phyloP scores from a whole-genome alignment of 2,113 vertebrate species.

The Callorhinus ursinus region DNA sequence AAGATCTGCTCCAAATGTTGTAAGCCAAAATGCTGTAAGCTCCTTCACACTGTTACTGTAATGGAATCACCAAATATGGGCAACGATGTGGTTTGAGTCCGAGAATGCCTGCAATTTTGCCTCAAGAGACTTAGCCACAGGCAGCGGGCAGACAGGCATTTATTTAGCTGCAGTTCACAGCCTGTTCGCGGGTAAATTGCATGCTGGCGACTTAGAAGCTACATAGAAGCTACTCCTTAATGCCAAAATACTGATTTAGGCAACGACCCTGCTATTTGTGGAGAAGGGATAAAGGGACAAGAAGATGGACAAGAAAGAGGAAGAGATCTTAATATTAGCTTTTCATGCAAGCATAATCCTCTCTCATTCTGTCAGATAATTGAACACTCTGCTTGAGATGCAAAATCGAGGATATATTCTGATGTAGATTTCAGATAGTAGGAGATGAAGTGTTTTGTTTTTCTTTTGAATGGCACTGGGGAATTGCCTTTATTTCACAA shows the following conservation, averaged over 20 bases:
- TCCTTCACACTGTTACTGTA: neutral
- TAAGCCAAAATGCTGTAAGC: neutral
- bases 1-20: neutral
- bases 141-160: neutral
- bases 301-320: neutral
- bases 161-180: neutral
- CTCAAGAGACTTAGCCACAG: neutral
- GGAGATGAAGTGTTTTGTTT: constrained; percentile 14
- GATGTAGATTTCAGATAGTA: constrained; percentile 26
- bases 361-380: neutral
- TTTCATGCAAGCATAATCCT: neutral
- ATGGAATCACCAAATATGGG: fast-evolving
- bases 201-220: neutral
- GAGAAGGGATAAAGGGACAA: neutral
- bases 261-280: neutral
- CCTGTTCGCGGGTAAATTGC: neutral
- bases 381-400: neutral
- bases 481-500: constrained; percentile 47
- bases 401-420: neutral
- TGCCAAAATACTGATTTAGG: neutral
- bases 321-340: neutral
- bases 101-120: neutral
- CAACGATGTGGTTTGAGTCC: neutral
- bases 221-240: neutral
- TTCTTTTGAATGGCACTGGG: neutral